phyloP scores from a whole-genome alignment of 2,113 vertebrate species.

The Alaudala cheleensis region DNA sequence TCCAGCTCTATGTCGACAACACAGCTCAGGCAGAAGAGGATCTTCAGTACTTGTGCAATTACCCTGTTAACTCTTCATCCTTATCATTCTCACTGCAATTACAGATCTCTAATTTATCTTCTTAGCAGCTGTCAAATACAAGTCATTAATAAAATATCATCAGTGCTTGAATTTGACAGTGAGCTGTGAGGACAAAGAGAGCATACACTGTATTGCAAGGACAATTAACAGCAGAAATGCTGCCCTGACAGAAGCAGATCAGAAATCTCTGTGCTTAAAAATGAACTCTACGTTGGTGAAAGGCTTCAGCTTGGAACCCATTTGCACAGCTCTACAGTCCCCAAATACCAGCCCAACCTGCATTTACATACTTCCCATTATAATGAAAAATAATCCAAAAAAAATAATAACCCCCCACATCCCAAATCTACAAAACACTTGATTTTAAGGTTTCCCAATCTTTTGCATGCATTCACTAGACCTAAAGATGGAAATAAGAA shows the following conservation, averaged over 20 bases:
- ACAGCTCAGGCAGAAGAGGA: neutral
- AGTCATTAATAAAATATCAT: slow-evolving; percentile 20
- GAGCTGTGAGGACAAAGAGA: neutral
- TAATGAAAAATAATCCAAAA: neutral
- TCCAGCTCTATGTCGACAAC: neutral
- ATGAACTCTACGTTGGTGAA: neutral
- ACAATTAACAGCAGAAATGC: neutral
- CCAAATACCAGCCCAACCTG: neutral
- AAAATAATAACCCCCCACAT: neutral
- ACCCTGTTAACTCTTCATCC: slow-evolving; percentile 1
- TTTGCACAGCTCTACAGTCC: neutral
- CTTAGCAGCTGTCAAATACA: neutral
- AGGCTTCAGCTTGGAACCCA: neutral
- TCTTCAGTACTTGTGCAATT: neutral
- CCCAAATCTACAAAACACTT: neutral
- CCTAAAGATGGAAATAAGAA: neutral
- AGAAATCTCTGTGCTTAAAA: neutral
- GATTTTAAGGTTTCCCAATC: neutral
- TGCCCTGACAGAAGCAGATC: neutral
- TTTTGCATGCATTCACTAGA: neutral
- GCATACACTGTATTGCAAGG: neutral
- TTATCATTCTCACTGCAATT: slow-evolving; percentile 1
- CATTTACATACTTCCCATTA: neutral
- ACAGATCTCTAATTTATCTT: slow-evolving; percentile 14
- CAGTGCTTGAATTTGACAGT: neutral